phyloP scores from a whole-genome alignment of 2,888 invertebrate genomes.

The Plebejus melissa region DNA sequence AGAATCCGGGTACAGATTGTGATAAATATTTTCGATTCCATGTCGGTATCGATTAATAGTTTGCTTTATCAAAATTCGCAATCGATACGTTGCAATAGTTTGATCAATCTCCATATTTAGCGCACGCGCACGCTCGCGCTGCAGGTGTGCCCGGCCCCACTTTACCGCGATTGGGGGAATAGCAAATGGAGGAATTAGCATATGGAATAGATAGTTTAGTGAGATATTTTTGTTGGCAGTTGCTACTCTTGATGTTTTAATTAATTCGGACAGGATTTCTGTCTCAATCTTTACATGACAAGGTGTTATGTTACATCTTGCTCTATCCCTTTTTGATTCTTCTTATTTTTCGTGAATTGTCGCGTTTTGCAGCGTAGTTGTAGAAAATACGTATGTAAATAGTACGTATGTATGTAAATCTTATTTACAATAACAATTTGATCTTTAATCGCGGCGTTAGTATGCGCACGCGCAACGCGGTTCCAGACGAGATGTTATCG shows the following conservation, averaged over 20 bases:
- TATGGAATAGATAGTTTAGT: neutral
- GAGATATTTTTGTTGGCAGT: neutral
- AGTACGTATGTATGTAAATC: neutral
- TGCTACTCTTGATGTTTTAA: neutral
- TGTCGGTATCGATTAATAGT: conserved; percentile 33
- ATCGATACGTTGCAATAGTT: conserved; percentile 41
- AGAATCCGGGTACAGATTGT: neutral
- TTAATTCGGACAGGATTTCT: neutral
- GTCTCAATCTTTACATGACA: no score
- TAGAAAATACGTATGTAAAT: neutral
- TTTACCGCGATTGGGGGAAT: neutral
- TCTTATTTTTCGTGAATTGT: no score
- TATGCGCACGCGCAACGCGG: conserved; percentile 2
- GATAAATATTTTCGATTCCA: conserved; percentile 8
- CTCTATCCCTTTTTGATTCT: no score
- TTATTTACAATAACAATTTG: neutral
- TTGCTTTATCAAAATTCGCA: conserved; percentile 35
- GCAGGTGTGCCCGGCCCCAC: conserved; percentile 33
- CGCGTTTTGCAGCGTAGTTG: neutral
- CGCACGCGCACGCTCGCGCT: conserved; percentile 35
- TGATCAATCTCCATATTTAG: conserved; percentile 45
- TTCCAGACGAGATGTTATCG: conserved; percentile 21
- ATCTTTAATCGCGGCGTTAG: neutral
- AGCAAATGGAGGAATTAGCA: conserved; percentile 5
- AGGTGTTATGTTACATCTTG: no score